phyloP scores from a whole-genome alignment of 2,113 vertebrate genomes.

The Coptodon rendalli region DNA sequence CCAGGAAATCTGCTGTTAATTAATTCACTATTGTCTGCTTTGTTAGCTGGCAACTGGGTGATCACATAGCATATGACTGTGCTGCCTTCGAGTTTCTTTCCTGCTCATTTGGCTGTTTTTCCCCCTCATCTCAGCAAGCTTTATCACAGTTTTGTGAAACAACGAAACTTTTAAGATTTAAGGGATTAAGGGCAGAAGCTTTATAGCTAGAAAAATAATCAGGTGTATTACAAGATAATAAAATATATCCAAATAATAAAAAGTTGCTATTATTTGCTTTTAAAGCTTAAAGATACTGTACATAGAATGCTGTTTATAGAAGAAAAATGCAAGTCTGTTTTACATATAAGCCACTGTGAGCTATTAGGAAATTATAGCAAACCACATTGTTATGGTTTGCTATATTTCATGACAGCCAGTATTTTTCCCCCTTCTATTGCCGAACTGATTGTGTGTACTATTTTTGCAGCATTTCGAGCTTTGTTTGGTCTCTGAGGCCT shows the following conservation, averaged over 20 bases:
- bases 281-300: background rate
- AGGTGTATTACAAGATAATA: background rate
- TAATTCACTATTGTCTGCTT: slow-evolving; percentile 67
- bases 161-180: background rate
- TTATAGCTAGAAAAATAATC: background rate
- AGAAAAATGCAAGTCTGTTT: background rate
- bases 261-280: background rate
- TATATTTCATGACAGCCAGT: background rate
- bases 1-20: slow-evolving; percentile 62
- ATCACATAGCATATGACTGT: slow-evolving; percentile 37
- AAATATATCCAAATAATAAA: background rate
- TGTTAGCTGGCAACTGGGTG: slow-evolving; percentile 36
- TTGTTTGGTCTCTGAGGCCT: background rate
- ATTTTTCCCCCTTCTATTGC: background rate
- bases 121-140: background rate
- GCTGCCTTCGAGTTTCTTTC: slow-evolving; percentile 12
- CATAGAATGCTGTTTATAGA: background rate
- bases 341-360: background rate
- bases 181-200: background rate
- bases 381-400: background rate
- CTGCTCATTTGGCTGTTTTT: background rate
- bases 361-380: background rate
- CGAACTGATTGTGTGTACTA: background rate
- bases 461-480: slow-evolving; percentile 23
- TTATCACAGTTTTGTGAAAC: background rate